These are phyloP conservation scores for Papilio polyxenes DNA, from an alignment of 1,140 invertebrate species.

Conservation along the genomic window DNA sequence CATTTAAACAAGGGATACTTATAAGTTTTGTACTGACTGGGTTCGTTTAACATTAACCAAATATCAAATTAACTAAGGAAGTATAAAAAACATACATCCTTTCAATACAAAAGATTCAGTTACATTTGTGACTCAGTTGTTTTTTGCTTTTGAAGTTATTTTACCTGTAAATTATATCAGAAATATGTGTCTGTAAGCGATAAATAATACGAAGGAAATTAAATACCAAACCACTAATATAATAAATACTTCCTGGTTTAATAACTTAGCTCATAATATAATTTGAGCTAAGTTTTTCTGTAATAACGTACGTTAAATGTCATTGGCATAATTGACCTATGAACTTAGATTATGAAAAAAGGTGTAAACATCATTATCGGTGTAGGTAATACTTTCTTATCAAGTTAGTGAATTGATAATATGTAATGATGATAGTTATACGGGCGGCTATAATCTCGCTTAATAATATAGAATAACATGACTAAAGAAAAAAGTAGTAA, in stretches of 20 bases:
- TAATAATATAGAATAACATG: background rate
- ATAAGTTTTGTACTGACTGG: no score
- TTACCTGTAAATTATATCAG: no score
- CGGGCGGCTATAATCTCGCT: no score
- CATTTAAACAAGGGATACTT: no score
- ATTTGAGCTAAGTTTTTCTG: background rate
- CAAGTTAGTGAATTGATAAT: no score
- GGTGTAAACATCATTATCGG: no score
- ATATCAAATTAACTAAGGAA: background rate
- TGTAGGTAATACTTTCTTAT: no score
- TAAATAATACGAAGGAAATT: conserved; percentile 2
- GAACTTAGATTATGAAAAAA: no score
- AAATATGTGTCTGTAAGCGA: background rate
- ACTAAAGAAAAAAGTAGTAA: background rate
- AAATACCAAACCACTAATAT: conserved; percentile 2
- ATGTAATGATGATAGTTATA: no score
- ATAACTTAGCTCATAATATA: background rate
- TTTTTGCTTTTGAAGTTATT: background rate
- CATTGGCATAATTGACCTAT: background rate
- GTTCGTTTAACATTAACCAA: background rate
- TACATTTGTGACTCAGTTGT: background rate
- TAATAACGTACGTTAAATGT: background rate
- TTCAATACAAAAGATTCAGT: background rate
- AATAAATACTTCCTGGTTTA: background rate
- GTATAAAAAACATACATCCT: background rate